phyloP scores from a whole-genome alignment of 2,113 vertebrate species.

The Onychostoma macrolepis region DNA sequence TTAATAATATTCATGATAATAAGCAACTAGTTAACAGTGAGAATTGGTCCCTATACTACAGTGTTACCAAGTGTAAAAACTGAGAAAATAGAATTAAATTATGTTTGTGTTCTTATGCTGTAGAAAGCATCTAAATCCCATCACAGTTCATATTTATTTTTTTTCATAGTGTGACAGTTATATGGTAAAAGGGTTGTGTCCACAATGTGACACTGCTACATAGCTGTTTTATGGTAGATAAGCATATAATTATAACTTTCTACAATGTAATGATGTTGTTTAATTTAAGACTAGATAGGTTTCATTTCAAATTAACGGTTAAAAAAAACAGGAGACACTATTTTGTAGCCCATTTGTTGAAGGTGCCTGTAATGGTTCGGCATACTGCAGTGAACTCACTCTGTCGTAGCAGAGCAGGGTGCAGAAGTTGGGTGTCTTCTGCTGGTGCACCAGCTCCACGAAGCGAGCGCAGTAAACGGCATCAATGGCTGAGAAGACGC shows the following conservation, averaged over 20 bases:
- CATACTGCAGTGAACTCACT: constrained; percentile 74
- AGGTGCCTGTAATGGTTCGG: not conserved
- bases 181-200: not conserved
- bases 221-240: not conserved
- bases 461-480: constrained; percentile 98
- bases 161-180: too few relatives aligned
- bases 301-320: not conserved
- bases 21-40: too few relatives aligned
- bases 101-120: not conserved
- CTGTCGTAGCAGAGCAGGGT: constrained; percentile 97
- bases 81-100: not conserved
- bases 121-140: not conserved
- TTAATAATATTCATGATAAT: too few relatives aligned
- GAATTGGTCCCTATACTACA: too few relatives aligned
- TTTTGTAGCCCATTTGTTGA: too few relatives aligned
- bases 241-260: not conserved
- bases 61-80: not conserved
- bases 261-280: not conserved
- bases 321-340: too few relatives aligned
- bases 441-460: constrained; percentile 96
- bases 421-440: constrained; percentile 98
- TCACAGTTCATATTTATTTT: too few relatives aligned
- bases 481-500: constrained; percentile 98
- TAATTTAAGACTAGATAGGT: not conserved
- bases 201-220: not conserved